phyloP scores from a whole-genome alignment of 2,113 vertebrate genomes.

The Rhodinocichla rosea region DNA sequence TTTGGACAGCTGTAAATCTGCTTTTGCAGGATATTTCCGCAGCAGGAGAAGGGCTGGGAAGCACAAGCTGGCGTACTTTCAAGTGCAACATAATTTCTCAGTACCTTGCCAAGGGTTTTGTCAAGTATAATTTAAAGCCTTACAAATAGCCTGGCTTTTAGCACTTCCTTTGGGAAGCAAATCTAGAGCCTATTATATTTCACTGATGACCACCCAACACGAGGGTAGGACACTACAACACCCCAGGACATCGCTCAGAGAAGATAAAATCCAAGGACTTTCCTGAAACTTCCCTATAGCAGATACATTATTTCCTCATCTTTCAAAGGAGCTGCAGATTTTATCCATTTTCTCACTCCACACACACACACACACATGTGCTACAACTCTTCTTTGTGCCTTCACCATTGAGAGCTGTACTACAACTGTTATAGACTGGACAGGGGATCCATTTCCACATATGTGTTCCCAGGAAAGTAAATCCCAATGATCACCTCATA shows the following conservation, averaged over 20 bases:
- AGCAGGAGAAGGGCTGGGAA: not conserved
- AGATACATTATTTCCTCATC: not conserved
- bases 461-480: not conserved
- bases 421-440: not conserved
- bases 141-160: conserved; percentile 28
- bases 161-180: not conserved
- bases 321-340: not conserved
- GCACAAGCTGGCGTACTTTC: not conserved
- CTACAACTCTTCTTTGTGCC: not conserved
- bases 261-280: not conserved
- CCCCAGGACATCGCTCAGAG: not conserved
- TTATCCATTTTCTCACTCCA: not conserved
- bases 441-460: not conserved
- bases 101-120: conserved; percentile 19
- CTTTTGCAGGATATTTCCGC: not conserved
- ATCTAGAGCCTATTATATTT: not conserved
- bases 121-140: conserved; percentile 34
- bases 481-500: not conserved
- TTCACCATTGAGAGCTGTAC: rapidly evolving
- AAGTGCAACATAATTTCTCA: not conserved
- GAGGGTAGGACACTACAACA: not conserved
- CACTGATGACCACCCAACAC: not conserved
- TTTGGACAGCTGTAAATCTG: not conserved
- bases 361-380: too few species aligned
- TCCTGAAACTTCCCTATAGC: not conserved